Evolutionary conservation across 2,113 vertebrate species (phyloP), one percentile per base, ranked within the genome.

Genomic region (Mungos mungo): DNA sequence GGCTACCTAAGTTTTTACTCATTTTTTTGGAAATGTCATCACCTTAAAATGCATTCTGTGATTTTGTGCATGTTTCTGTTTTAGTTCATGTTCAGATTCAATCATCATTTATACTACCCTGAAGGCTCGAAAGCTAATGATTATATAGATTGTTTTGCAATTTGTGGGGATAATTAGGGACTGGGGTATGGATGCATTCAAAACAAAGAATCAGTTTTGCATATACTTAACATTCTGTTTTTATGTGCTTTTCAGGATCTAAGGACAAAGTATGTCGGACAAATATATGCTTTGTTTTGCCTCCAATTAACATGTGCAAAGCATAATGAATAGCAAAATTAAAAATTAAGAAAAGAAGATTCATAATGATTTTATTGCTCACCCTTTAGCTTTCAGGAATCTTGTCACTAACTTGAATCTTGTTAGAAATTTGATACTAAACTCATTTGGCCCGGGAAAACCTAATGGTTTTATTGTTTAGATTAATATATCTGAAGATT

Each of bases 111-210:
- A 97, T 98, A 84, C 94, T 98, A 96, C 92, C 96, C 96, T 77
- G 90, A 98, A 98, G 98, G 69, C 96, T 96, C 79, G 79, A 97
- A 98, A 97, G 81, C 96, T 98, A 98, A 98, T 98, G 90, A 98
- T 98, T 97, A 98, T 98, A 97, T 93, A 97, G 95, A 97, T 97
- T 94, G 96, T 96, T 95, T 95, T 98, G 93, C 21, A 96, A 87
- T 97, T 98, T 98, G 96, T 83, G 98, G 57, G 96, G 83, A 68
- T 98, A 98, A 98, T 98, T 98, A 98, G 96, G 91, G 88, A 93
- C 89, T 98, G 54, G 94, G 69, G 72, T 97, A 98, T 97, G 88
- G 85, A 97, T 97, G 92, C 65, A 47, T 91, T 97, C 38, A 93
- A 96, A 97, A 93, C 91, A 38, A 85, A 98, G 92, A 98, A 88